A percentile compares a stretch with the other conserved stretches of the same genome.
Evolutionary conservation across 2,113 vertebrate genomes (phyloP).

Genomic region (Muscicapa adusta): DNA sequence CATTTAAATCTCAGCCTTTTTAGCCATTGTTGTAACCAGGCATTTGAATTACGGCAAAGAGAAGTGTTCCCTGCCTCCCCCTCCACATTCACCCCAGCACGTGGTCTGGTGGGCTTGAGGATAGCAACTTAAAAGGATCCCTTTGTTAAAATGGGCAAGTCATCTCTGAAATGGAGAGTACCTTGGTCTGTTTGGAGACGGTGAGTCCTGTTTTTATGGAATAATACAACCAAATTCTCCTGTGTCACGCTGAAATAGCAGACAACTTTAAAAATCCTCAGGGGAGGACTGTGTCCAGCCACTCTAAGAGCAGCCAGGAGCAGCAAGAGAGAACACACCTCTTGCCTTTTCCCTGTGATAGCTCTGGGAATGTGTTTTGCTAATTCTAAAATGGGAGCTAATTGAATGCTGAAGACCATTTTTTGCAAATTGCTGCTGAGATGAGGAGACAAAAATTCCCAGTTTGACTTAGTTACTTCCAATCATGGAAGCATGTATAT

Average conservation of each 20-base stretch:
- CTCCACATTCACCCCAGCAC: not conserved
- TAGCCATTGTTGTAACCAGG: not conserved
- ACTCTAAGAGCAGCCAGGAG: not conserved
- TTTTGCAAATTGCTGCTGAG: not conserved
- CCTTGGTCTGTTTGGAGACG: not conserved
- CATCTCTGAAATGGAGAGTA: not conserved
- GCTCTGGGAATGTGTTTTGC: not conserved
- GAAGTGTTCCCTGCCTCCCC: not conserved
- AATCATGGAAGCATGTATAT: not conserved
- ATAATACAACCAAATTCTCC: not conserved
- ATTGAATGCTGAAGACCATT: not conserved
- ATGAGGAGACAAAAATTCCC: not conserved
- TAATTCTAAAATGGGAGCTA: not conserved
- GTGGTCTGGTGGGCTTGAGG: not conserved
- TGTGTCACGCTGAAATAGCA: not conserved
- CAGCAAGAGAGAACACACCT: not conserved
- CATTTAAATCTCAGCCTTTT: conserved; percentile 3
- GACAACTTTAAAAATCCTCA: not conserved
- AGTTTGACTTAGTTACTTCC: not conserved
- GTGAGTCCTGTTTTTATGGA: not conserved
- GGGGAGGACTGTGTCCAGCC: not conserved
- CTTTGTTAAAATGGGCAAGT: not conserved
- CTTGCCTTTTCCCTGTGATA: not conserved
- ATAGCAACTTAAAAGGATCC: not conserved
- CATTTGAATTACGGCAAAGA: not conserved